Conservation (phyloP, 1,140 invertebrate genomes). For the Hydropsyche tenuis region DNA sequence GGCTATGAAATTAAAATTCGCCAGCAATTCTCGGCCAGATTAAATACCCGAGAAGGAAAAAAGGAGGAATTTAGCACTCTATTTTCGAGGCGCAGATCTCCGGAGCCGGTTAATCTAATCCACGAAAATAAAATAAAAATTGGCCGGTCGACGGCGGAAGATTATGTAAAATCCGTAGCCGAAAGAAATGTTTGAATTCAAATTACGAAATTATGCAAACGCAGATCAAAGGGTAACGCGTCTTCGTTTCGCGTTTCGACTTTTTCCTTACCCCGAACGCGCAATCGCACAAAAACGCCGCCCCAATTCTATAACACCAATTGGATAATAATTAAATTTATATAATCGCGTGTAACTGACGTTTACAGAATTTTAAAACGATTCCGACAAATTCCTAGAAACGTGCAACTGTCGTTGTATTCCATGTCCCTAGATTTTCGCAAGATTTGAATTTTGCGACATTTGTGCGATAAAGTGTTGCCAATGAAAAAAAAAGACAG, state of each 20-base stretch:
- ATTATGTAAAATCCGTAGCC: slow-evolving; percentile 26
- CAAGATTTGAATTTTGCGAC: too few relatives aligned
- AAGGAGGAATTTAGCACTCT: slow-evolving; percentile 17
- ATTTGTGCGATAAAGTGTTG: too few relatives aligned
- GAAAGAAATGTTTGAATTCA: slow-evolving; percentile 32
- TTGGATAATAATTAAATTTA: too few relatives aligned
- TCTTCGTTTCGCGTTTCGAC: slow-evolving; percentile 11
- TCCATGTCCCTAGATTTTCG: too few relatives aligned
- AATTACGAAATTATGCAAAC: slow-evolving; percentile 35
- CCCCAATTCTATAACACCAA: too few relatives aligned
- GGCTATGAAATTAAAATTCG: background rate
- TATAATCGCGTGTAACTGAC: too few relatives aligned
- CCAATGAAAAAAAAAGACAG: too few relatives aligned
- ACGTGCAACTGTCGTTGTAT: too few relatives aligned
- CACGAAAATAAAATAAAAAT: slow-evolving; percentile 20
- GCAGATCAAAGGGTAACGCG: slow-evolving; percentile 36
- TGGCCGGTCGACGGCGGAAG: slow-evolving; percentile 23
- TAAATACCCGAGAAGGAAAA: background rate
- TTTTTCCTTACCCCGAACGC: background rate
- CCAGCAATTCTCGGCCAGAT: background rate
- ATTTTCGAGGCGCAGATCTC: background rate
- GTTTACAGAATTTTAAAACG: too few relatives aligned
- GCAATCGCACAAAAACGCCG: background rate
- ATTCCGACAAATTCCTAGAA: too few relatives aligned
- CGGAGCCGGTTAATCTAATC: slow-evolving; percentile 19